phyloP scores from a whole-genome alignment of 2,113 vertebrate genomes.

The Orthonyx spaldingii region DNA sequence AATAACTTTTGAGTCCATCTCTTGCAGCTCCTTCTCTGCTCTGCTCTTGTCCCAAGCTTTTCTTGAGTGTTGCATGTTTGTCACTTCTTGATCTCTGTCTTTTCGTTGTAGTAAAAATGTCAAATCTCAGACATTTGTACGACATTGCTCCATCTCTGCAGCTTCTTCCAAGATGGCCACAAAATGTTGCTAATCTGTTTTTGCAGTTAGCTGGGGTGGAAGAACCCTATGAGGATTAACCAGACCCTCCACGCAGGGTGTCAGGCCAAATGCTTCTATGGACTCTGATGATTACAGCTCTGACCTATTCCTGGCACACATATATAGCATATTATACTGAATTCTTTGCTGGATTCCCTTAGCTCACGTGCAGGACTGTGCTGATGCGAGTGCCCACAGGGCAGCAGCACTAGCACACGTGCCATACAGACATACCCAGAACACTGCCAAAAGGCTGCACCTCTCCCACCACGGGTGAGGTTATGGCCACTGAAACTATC shows the following conservation, averaged over 20 bases:
- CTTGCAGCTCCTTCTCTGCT: neutral
- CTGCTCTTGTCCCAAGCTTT: neutral
- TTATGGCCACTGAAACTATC: neutral
- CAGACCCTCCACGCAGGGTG: rapidly evolving
- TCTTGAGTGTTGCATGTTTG: neutral
- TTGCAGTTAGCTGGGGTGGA: neutral
- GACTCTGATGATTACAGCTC: neutral
- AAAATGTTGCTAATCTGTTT: neutral
- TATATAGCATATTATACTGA: neutral
- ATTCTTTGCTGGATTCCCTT: neutral
- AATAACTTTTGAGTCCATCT: neutral
- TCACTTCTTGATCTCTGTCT: neutral
- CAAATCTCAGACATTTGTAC: neutral
- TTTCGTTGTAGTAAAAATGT: neutral
- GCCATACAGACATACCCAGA: neutral
- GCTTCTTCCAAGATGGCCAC: neutral
- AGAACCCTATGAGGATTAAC: neutral
- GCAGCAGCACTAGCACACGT: neutral
- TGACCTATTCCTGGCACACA: neutral
- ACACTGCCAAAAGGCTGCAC: neutral
- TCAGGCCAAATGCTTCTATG: neutral
- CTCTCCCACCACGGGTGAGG: neutral
- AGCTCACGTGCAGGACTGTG: neutral
- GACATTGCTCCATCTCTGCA: neutral
- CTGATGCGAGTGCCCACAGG: neutral